phyloP scores from a whole-genome alignment of 2,888 invertebrate species.

The Rambutsinella grinnellia region DNA sequence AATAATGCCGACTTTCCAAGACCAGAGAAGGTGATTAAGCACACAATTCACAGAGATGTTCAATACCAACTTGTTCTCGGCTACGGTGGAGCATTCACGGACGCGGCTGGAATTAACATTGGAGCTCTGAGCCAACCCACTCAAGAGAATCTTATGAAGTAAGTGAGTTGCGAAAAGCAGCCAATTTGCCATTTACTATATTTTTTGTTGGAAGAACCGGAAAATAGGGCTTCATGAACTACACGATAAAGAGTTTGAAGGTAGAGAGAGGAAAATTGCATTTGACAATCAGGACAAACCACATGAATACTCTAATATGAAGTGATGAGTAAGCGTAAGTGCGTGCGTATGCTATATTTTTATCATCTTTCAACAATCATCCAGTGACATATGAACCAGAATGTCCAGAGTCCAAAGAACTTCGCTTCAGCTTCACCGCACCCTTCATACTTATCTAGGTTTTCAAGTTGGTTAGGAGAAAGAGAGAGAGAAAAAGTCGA shows the following conservation, averaged over 20 bases:
- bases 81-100: constrained; percentile 63
- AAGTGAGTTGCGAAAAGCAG: constrained; percentile 20
- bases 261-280: neutral
- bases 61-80: constrained; percentile 60
- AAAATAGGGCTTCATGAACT: too few species aligned
- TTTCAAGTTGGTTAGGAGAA: neutral
- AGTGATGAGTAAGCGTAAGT: too few species aligned
- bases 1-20: constrained; percentile 56
- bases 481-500: constrained; percentile 17
- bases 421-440: constrained; percentile 1
- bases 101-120: constrained; percentile 62
- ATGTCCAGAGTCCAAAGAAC: constrained; percentile 1
- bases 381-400: too few species aligned
- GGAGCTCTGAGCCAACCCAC: constrained; percentile 49
- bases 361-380: too few species aligned
- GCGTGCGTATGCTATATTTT: too few species aligned
- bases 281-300: neutral
- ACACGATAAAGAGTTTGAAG: too few species aligned
- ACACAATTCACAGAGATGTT: constrained; percentile 44
- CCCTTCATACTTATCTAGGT: neutral
- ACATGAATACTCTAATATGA: neutral
- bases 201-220: too few species aligned
- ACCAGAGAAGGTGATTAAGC: constrained; percentile 48
- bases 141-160: constrained; percentile 63
- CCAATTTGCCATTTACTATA: constrained; percentile 10